Base-by-base conservation (phyloP, 1,140 invertebrate species). In the Polyergus mexicanus region DNA sequence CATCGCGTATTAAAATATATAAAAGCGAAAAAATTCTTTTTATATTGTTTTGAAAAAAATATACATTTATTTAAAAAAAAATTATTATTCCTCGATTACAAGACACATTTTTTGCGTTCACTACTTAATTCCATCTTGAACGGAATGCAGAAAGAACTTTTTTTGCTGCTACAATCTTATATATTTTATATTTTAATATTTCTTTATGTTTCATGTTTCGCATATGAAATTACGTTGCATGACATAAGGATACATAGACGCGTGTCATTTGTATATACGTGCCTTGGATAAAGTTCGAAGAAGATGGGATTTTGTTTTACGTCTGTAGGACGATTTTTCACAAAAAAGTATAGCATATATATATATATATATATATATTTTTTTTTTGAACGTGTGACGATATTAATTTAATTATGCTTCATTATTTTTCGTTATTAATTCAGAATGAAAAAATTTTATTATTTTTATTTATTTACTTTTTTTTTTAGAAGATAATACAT, bases 261-360 rank as follows among this genome's bases (percentile, higher is more conserved):
- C 19, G 19, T 83, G 25, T 74, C 54, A 60, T 60, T 71, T 41
- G 51, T 72, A 19, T 72, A 19, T 19, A 6, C 25, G 11, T 47
- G 13, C 32, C 25, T 44, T 38, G 25, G 35, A 19, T 56, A 19
- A 83, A 25, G n/a, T 22, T 13, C 41, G 16, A 25, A 56, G 65
- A 56, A 80, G n/a, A 83, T 83, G 72, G 68, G 38, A 83, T 83
- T 62, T 74, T 60, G 38, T 60, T 83, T 83, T 83, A 83, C 8
- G 19, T 83, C 38, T 60, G 25, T 44, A 16, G 8, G n/a, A 32
- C n/a, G 22, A 83, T 83, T 83, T 28, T 38, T 47, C 38, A n/a
- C 11, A 72, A 25, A 38, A 41, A 41, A 66, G 10, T n/a, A 11
- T 22, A 16, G 38, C 25, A 54, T 54, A 47, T 68, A 60, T 68